Conservation (phyloP, 2,113 vertebrate genomes). For the Cyrtonyx montezumae region DNA sequence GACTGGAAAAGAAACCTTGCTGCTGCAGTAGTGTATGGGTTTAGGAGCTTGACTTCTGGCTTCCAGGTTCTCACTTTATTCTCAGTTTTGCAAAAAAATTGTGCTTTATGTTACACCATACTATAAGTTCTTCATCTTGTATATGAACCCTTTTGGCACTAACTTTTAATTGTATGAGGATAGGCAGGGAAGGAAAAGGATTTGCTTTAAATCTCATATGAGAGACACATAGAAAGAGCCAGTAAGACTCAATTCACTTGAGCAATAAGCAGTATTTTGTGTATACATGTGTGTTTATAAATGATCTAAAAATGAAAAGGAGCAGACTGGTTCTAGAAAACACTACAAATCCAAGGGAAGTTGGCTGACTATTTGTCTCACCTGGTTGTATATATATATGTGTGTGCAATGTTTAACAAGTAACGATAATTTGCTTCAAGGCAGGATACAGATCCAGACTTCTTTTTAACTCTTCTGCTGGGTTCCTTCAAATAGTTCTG, state of each 20-base stretch:
- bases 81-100: neutral
- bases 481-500: neutral
- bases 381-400: neutral
- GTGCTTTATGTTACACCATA: neutral
- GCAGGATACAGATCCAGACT: neutral
- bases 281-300: neutral
- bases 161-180: neutral
- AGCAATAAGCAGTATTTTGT: neutral
- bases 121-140: neutral
- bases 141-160: neutral
- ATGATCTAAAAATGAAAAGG: neutral
- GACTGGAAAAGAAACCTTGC: neutral
- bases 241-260: neutral
- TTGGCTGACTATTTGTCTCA: neutral
- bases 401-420: neutral
- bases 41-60: neutral
- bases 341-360: neutral
- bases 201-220: neutral
- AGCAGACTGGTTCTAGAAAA: neutral
- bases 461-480: neutral
- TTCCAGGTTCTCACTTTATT: neutral
- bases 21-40: neutral
- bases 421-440: neutral
- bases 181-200: neutral
- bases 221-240: neutral